Conservation (phyloP, 2,888 invertebrate species). For the Diadegma fenestrale region DNA sequence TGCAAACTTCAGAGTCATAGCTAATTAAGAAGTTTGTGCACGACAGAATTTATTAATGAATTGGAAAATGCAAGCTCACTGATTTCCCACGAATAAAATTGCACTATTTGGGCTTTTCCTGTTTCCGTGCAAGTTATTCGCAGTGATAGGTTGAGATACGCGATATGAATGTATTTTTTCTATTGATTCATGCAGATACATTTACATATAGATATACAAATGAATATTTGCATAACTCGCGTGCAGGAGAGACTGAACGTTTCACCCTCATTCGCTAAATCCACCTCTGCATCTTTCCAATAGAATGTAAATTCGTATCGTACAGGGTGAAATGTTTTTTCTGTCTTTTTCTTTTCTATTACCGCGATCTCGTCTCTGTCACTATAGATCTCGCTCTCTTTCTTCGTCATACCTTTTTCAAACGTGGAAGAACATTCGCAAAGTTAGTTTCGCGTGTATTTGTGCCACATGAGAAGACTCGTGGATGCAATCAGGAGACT, state of each 20-base stretch:
- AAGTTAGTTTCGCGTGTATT: conserved; percentile 76
- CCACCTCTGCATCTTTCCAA: conserved; percentile 53
- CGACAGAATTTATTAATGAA: not conserved
- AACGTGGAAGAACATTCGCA: conserved; percentile 67
- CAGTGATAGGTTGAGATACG: conserved; percentile 54
- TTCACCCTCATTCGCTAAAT: conserved; percentile 52
- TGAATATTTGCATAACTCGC: conserved; percentile 24
- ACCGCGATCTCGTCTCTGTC: conserved; percentile 22
- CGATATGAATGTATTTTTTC: conserved; percentile 56
- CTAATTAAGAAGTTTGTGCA: not conserved
- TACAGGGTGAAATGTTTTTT: conserved; percentile 50
- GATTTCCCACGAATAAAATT: not conserved
- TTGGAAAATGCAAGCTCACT: not conserved
- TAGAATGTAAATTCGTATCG: conserved; percentile 68
- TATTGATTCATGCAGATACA: conserved; percentile 26
- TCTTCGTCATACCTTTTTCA: conserved; percentile 46
- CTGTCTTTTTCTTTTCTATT: conserved; percentile 50
- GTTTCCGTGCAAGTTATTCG: not conserved
- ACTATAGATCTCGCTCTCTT: conserved; percentile 11
- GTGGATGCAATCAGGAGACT: conserved; percentile 74
- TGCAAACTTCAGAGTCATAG: too few relatives aligned
- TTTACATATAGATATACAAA: conserved; percentile 5
- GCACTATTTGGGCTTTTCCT: not conserved
- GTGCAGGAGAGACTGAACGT: conserved; percentile 54
- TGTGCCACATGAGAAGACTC: conserved; percentile 57